These are phyloP conservation scores for Mixornis gularis DNA, from an alignment of 2,113 vertebrate genomes.

Conservation along the genomic window DNA sequence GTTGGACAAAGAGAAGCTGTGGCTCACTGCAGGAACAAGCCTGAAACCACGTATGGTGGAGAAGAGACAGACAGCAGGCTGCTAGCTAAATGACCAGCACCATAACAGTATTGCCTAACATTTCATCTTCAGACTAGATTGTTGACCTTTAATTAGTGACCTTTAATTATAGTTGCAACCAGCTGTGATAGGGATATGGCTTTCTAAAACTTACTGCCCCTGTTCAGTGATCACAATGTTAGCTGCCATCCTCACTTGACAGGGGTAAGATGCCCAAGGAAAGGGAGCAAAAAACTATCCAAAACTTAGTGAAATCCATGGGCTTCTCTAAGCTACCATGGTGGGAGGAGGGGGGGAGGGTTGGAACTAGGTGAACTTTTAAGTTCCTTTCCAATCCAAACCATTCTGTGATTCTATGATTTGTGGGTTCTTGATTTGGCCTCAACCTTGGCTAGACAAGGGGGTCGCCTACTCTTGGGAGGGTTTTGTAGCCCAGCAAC, in stretches of 20 bases:
- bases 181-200: neutral
- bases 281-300: fast-evolving
- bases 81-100: neutral
- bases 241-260: neutral
- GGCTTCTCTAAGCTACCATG: neutral
- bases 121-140: neutral
- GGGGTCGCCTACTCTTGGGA: neutral
- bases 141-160: neutral
- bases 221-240: too few relatives aligned
- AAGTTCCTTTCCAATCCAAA: neutral
- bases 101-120: neutral
- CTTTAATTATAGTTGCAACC: neutral
- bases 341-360: too few relatives aligned
- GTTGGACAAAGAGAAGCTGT: neutral
- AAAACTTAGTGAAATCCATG: neutral
- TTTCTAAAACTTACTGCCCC: neutral
- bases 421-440: neutral
- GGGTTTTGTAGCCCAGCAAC: neutral
- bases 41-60: fast-evolving
- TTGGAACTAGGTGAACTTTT: neutral
- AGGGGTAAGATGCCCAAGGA: neutral
- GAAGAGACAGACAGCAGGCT: neutral
- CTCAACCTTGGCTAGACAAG: neutral
- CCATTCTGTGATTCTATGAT: neutral
- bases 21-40: neutral